Evolutionary conservation across 2,113 vertebrate species (phyloP), one percentile per base, ranked within the genome.

Genomic region (Gymnorhina tibicen): DNA sequence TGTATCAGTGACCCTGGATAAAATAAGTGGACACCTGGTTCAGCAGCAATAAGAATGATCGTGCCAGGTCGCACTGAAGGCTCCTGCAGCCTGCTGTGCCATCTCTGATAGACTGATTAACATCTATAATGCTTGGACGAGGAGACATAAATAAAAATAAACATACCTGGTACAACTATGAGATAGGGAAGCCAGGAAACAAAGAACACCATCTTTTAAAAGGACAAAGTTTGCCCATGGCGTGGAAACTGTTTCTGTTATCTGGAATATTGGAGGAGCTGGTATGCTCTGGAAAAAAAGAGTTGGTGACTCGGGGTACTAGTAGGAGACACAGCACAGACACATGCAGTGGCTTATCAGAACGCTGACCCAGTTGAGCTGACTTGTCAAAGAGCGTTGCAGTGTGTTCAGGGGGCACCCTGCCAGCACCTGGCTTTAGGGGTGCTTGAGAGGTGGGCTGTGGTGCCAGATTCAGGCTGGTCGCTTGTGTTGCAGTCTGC

Each of bases 1-100:
- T 44, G 4, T 74, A 2, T 87, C 17, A 21, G 64, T 69, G 41
- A 92, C 23, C 10, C 7, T 22, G 44, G 46, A 26, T 30, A 23
- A 72, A 83, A 33, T 35, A 74, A 75, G 13, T 26, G 26, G 47
- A 16, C 6, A 21, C 10, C 8, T 75, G 8, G 5, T 52, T 58
- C 35, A 69, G 21, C 13, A 82, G 46, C 2, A 1, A 1, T 66
- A 44, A 13, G 23, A 52, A 8, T 33, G 35, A 23, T 56, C 0
- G 0, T 52, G 19, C 50, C 16, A 35, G 33, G 32, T 85, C 30
- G 58, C 50, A 42, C 55, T 37, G 79, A 79, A 46, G 67, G 62
- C 33, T 75, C 28, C 28, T 53, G 18, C n/a, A 67, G 69, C n/a
- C 21, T 73, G 3, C 11, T 41, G 24, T 58, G 50, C 37, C 23